A percentile compares a stretch with the other conserved stretches of the same genome.
Evolutionary conservation across 2,113 vertebrate genomes (phyloP).

Genomic region (Periophthalmus modestus): DNA sequence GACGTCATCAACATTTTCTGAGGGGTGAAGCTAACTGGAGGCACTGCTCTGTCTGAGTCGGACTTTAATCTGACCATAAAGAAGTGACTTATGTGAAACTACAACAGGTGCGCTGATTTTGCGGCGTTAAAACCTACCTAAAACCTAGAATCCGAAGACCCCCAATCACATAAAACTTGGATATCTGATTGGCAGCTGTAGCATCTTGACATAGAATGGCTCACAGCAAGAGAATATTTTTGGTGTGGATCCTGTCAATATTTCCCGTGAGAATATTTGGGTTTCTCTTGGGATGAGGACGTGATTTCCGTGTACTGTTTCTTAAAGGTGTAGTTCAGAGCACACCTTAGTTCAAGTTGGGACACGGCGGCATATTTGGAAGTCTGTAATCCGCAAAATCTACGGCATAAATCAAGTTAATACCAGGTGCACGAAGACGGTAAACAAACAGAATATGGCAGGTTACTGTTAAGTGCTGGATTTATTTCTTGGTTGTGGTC

Average conservation of each 20-base stretch:
- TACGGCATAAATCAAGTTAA: background rate
- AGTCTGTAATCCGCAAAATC: background rate
- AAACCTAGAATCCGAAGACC: too few species aligned
- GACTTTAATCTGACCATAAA: too few species aligned
- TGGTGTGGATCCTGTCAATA: background rate
- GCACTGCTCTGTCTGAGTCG: too few species aligned
- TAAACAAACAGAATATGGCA: background rate
- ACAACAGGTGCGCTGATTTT: too few species aligned
- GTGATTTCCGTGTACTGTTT: background rate
- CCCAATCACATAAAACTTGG: too few species aligned
- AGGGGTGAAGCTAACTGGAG: too few species aligned
- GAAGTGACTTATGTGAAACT: too few species aligned
- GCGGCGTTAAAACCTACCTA: too few species aligned
- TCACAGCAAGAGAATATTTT: too few species aligned
- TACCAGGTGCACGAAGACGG: background rate
- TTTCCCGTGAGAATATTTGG: slow-evolving; percentile 1
- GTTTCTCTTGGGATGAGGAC: background rate
- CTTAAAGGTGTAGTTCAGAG: background rate
- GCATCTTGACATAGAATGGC: too few species aligned
- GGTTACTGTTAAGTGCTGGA: background rate
- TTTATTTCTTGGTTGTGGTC: background rate
- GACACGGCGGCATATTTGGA: background rate
- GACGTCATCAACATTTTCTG: too few species aligned
- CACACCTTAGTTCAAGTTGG: background rate
- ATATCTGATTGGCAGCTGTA: too few species aligned